Evolutionary conservation across 2,113 vertebrate species (phyloP).

Genomic region (Hucho hucho): DNA sequence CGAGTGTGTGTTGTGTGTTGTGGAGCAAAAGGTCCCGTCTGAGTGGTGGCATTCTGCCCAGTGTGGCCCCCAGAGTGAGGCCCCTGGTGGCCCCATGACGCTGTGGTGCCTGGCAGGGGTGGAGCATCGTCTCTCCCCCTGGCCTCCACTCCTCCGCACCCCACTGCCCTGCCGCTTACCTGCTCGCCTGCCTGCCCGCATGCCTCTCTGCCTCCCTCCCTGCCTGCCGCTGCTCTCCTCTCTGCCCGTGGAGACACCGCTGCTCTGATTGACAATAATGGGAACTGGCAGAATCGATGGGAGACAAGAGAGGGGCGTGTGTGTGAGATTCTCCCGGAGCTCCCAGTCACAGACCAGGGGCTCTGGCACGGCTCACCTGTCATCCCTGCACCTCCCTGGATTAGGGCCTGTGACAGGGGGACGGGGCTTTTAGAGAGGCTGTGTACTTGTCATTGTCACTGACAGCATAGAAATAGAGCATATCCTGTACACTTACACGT

Average conservation of each 20-base stretch:
- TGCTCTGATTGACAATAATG: conserved; percentile 77
- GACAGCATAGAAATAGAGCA: conserved; percentile 50
- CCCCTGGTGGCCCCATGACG: conserved; percentile 30
- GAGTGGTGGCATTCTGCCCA: conserved; percentile 56
- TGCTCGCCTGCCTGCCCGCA: conserved; percentile 34
- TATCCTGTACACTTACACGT: conserved; percentile 21
- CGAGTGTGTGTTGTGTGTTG: conserved; percentile 32
- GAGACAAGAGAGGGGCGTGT: conserved; percentile 64
- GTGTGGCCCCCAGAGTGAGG: conserved; percentile 38
- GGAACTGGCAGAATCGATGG: conserved; percentile 77
- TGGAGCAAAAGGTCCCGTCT: conserved; percentile 48
- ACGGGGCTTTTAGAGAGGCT: conserved; percentile 37
- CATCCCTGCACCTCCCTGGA: conserved; percentile 59
- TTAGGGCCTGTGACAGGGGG: conserved; percentile 57
- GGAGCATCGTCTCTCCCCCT: conserved; percentile 15
- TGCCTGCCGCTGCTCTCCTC: background rate
- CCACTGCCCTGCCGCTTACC: conserved; percentile 55
- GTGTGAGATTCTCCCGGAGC: conserved; percentile 62
- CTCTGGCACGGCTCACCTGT: conserved; percentile 68
- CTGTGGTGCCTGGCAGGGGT: conserved; percentile 37
- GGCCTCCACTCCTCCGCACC: conserved; percentile 29
- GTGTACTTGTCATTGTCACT: conserved; percentile 43
- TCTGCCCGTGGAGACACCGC: conserved; percentile 51
- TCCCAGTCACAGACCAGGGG: conserved; percentile 66
- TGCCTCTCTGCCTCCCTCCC: background rate